These are phyloP conservation scores for Perdita meconis DNA, from an alignment of 2,888 invertebrate species.

Conservation along the genomic window DNA sequence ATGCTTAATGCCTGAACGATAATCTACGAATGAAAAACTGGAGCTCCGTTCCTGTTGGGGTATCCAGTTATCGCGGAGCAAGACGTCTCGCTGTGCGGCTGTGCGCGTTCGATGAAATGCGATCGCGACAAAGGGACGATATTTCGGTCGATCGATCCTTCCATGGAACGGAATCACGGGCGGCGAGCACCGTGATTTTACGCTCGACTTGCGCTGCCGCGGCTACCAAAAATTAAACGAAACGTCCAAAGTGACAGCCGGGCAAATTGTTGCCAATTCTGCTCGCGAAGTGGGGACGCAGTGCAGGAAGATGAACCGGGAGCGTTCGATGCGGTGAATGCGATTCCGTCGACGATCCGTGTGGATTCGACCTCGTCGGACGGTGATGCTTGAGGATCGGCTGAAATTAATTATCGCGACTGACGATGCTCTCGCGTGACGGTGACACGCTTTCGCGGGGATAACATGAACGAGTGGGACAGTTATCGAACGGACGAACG, in stretches of 20 bases:
- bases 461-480: too few relatives aligned
- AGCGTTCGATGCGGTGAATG: neutral
- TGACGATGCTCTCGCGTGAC: neutral
- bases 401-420: neutral
- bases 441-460: too few relatives aligned
- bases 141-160: too few relatives aligned
- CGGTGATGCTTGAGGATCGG: neutral
- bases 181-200: constrained; percentile 4
- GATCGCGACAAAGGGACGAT: too few relatives aligned
- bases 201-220: constrained; percentile 24
- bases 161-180: neutral
- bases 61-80: too few relatives aligned
- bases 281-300: neutral
- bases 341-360: neutral
- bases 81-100: too few relatives aligned
- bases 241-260: constrained; percentile 4
- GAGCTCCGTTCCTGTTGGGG: too few relatives aligned
- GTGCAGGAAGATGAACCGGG: neutral
- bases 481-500: neutral
- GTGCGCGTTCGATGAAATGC: too few relatives aligned
- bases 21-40: too few relatives aligned
- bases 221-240: constrained; percentile 3
- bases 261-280: constrained; percentile 10
- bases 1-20: neutral
- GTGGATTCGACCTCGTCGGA: neutral